These are phyloP conservation scores for Rhysida immarginata DNA, from an alignment of 1,140 invertebrate species.

Conservation along the genomic window DNA sequence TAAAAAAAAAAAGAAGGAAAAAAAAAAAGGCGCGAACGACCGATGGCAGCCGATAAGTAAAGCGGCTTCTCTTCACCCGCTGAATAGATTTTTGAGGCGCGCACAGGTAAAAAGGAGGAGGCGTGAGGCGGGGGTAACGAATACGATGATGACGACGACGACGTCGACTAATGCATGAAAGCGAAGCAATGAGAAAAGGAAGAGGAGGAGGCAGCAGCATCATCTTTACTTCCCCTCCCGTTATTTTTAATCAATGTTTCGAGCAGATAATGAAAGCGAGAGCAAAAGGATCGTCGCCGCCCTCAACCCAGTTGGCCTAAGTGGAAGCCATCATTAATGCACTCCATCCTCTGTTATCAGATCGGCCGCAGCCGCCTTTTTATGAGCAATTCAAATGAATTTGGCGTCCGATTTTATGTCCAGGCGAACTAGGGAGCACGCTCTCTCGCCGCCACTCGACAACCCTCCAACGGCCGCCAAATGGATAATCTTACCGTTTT, in stretches of 20 bases:
- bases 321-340: background rate
- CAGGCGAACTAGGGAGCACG: background rate
- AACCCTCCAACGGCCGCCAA: background rate
- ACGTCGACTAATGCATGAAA: too few species aligned
- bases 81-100: too few species aligned
- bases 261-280: slow-evolving; percentile 2
- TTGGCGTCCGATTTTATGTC: slow-evolving; percentile 3
- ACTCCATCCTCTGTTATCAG: background rate
- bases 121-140: too few species aligned
- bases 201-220: too few species aligned
- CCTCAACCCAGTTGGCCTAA: background rate
- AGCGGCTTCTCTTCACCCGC: too few species aligned
- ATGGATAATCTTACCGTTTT: background rate
- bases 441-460: background rate
- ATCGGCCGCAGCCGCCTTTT: background rate
- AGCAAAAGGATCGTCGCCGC: too few species aligned
- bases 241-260: slow-evolving; percentile 1
- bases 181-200: too few species aligned
- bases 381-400: slow-evolving; percentile 4
- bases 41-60: too few species aligned
- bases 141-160: too few species aligned
- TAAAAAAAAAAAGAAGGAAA: too few species aligned
- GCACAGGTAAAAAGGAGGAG: too few species aligned
- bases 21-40: too few species aligned
- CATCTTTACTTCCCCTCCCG: background rate